Percentiles rank a stretch among this genome's conserved stretches.
These are phyloP conservation scores for Hiodon tergisus DNA, from an alignment of 2,113 vertebrate genomes.

Conservation along the genomic window DNA sequence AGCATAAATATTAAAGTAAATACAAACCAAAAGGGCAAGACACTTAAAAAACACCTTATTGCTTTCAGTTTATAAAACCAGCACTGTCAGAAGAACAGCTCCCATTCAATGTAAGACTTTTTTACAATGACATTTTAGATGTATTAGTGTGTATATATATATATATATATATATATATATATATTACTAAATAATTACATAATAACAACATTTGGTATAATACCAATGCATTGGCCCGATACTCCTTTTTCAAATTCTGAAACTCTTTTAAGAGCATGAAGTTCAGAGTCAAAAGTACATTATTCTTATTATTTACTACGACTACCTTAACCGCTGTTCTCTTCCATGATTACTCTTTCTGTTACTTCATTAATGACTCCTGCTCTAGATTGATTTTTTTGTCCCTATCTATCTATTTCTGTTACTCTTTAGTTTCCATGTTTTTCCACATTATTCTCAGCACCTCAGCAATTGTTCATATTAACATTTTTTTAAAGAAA, in stretches of 20 bases:
- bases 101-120: no score
- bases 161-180: no score
- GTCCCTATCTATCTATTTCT: background rate
- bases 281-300: background rate
- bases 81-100: background rate
- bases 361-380: no score
- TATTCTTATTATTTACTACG: background rate
- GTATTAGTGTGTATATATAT: no score
- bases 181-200: background rate
- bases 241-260: background rate
- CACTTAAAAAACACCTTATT: no score
- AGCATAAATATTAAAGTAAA: background rate
- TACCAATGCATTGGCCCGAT: background rate
- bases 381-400: background rate
- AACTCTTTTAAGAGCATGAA: background rate
- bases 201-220: background rate
- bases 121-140: no score
- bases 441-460: background rate
- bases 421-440: background rate
- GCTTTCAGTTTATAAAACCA: no score
- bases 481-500: conserved; percentile 12
- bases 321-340: background rate
- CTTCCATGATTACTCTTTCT: background rate
- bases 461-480: conserved; percentile 1
- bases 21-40: no score